Conservation (phyloP, 1,140 invertebrate genomes). For the Drosophila bocqueti region DNA sequence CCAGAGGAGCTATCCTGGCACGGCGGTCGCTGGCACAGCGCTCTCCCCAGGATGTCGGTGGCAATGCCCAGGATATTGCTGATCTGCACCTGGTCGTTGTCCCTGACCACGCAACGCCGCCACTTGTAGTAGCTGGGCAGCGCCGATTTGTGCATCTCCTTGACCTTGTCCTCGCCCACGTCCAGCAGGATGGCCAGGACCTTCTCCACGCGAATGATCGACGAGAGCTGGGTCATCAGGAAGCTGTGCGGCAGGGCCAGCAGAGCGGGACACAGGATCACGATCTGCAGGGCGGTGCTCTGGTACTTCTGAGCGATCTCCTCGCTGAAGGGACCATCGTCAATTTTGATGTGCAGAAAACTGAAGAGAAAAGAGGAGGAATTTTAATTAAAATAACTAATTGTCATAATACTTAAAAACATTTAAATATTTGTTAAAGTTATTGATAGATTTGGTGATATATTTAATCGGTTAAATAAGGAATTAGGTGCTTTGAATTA, state of each 20-base stretch:
- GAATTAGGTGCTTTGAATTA: background rate
- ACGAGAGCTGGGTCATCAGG: slow-evolving; percentile 86
- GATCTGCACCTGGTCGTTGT: slow-evolving; percentile 93
- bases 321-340: slow-evolving; percentile 88
- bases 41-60: slow-evolving; percentile 90
- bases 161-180: slow-evolving; percentile 88
- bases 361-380: slow-evolving; percentile 85
- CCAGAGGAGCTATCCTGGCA: slow-evolving; percentile 61
- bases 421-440: background rate
- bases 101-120: slow-evolving; percentile 90
- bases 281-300: slow-evolving; percentile 90
- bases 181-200: slow-evolving; percentile 92
- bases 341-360: slow-evolving; percentile 90
- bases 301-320: slow-evolving; percentile 86
- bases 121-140: slow-evolving; percentile 91
- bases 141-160: slow-evolving; percentile 87
- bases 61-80: slow-evolving; percentile 92
- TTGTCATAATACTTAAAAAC: background rate
- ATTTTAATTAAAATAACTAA: background rate
- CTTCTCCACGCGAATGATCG: slow-evolving; percentile 89
- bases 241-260: slow-evolving; percentile 87
- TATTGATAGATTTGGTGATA: background rate
- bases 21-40: slow-evolving; percentile 87
- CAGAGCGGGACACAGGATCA: slow-evolving; percentile 91
- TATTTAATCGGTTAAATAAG: background rate